Conservation (phyloP, 2,113 vertebrate genomes). For the Malurus melanocephalus region DNA sequence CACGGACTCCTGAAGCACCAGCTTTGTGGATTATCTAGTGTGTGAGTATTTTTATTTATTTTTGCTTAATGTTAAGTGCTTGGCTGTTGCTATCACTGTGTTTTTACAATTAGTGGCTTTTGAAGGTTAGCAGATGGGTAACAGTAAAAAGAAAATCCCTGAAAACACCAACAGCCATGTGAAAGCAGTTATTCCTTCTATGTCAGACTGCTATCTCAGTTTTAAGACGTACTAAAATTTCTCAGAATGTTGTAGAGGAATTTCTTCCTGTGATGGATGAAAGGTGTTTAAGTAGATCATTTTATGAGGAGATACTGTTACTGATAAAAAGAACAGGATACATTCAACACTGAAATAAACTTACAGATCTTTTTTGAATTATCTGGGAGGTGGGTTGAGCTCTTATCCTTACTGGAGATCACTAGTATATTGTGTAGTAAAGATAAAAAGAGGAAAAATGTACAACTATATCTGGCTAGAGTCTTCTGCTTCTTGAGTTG, state of each 20-base stretch:
- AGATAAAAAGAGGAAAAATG: not conserved
- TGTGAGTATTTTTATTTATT: not conserved
- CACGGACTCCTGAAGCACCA: accelerated
- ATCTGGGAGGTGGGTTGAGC: not conserved
- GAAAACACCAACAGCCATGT: accelerated
- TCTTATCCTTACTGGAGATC: not conserved
- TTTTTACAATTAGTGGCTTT: not conserved
- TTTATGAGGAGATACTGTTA: not conserved
- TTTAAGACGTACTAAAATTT: not conserved
- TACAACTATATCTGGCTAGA: not conserved
- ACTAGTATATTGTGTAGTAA: not conserved
- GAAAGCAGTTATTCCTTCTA: not conserved
- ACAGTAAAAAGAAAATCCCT: not conserved
- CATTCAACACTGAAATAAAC: not conserved
- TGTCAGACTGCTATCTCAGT: not conserved
- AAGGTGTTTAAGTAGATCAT: not conserved
- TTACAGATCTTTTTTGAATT: not conserved
- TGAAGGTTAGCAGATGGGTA: not conserved
- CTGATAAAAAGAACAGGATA: not conserved
- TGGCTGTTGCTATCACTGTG: not conserved
- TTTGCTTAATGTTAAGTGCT: not conserved
- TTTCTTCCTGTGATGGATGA: not conserved
- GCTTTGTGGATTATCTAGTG: not conserved
- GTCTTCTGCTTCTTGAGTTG: not conserved
- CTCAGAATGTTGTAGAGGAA: not conserved